Evolutionary conservation across 2,113 vertebrate species (phyloP), one percentile per base, ranked within the genome.

Genomic region (Dendrocopos noguchii): DNA sequence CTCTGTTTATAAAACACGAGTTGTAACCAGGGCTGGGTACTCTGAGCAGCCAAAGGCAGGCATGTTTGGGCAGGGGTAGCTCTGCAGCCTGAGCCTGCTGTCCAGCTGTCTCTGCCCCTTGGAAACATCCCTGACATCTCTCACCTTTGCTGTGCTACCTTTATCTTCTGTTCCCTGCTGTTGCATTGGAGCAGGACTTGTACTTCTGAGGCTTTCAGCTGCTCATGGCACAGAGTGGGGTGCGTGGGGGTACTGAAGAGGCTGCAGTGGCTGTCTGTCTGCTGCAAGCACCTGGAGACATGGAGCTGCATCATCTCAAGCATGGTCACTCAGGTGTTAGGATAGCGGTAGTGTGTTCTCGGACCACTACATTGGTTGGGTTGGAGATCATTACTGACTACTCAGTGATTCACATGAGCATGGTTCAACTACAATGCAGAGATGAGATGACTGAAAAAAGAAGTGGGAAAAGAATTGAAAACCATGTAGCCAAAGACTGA

Each of bases 201-300:
- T 31, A 34, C 25, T 34, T 20, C 14, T 6, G 9, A 29, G 44
- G 33, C 29, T 1, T 47, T 16, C 22, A 19, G 5, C 31, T 47
- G 50, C 39, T 6, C 1, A 0, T 20, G 70, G 21, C 12, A 12
- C 21, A 42, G 4, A 7, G 31, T 21, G 3, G 0, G 1, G 24
- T 6, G 34, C 1, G 0, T 17, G n/a, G 8, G 31, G 34, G 8
- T 18, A 11, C 16, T 27, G 3, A 12, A 3, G 27, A 2, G 50
- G 18, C 61, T 16, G 29, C 1, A 3, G 47, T 2, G 2, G 24
- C 36, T 3, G 2, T 27, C 33, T 7, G 13, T 11, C 64, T 19
- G 33, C 25, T 19, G 52, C 34, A 14, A 27, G 90, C 53, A 3
- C 18, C 1, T 8, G 60, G 36, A 36, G 55, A 42, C 5, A 2